These are phyloP conservation scores for Gymnogyps californianus DNA, from an alignment of 2,113 vertebrate genomes.

Conservation along the genomic window DNA sequence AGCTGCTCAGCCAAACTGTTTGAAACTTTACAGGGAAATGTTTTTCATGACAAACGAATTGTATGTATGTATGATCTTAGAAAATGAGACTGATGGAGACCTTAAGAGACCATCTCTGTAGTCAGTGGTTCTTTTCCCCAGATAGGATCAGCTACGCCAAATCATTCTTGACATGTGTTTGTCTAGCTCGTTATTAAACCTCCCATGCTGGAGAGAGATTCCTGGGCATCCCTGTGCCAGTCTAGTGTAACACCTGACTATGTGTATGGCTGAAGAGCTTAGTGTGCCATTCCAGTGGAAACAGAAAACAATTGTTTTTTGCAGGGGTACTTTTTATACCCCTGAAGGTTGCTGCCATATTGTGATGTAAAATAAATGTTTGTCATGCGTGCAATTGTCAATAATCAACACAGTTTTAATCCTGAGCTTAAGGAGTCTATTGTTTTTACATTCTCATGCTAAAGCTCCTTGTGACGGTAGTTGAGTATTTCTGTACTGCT, in stretches of 20 bases:
- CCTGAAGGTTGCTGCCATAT: background rate
- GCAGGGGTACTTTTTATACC: background rate
- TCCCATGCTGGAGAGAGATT: accelerated
- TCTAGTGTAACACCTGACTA: background rate
- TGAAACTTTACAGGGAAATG: background rate
- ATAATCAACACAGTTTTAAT: background rate
- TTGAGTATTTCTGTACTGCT: background rate
- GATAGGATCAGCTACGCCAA: background rate
- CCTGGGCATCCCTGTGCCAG: background rate
- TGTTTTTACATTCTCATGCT: background rate
- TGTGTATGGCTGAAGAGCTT: background rate
- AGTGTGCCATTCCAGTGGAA: background rate
- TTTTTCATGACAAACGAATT: background rate
- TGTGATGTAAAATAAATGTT: background rate
- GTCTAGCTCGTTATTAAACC: background rate
- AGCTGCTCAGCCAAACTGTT: background rate
- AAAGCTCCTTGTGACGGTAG: background rate
- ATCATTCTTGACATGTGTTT: background rate
- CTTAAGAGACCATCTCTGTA: background rate
- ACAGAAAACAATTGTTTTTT: background rate
- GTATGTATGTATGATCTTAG: background rate
- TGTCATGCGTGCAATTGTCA: background rate
- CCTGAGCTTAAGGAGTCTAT: background rate
- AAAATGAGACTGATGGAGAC: background rate
- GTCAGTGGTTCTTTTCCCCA: accelerated